Percentiles rank a stretch among this genome's conserved stretches.
These are phyloP conservation scores for Coenonympha arcania DNA, from an alignment of 2,888 invertebrate species.

Conservation along the genomic window DNA sequence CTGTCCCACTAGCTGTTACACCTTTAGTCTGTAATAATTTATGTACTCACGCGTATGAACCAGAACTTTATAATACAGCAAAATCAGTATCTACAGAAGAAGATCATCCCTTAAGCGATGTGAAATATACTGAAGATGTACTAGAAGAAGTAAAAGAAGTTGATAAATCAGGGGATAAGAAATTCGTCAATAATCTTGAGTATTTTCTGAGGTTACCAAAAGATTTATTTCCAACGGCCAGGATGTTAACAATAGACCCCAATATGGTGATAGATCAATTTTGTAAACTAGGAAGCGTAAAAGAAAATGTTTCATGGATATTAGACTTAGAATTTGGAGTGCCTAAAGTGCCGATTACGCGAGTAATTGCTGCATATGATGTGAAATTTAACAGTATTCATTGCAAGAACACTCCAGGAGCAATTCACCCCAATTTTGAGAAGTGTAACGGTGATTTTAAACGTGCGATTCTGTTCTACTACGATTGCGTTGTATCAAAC, in stretches of 20 bases:
- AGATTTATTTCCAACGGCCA: conserved; percentile 46
- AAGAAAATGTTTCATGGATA: conserved; percentile 42
- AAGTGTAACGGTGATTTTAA: conserved; percentile 46
- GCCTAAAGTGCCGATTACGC: conserved; percentile 38
- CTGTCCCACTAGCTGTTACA: conserved; percentile 11
- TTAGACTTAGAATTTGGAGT: conserved; percentile 55
- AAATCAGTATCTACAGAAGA: conserved; percentile 12
- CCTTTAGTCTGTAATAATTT: conserved; percentile 8
- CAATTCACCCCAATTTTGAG: conserved; percentile 55
- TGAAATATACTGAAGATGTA: neutral
- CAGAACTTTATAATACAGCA: conserved; percentile 4
- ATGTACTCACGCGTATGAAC: conserved; percentile 7
- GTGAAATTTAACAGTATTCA: conserved; percentile 47
- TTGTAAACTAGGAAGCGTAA: conserved; percentile 40
- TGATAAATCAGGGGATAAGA: neutral
- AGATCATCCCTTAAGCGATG: conserved; percentile 7
- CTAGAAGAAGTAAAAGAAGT: neutral
- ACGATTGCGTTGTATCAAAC: conserved; percentile 46
- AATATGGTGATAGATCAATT: conserved; percentile 54
- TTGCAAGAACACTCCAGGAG: conserved; percentile 47
- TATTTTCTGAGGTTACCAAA: conserved; percentile 43
- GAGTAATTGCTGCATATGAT: conserved; percentile 47
- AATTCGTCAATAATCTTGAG: conserved; percentile 36
- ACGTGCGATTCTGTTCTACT: conserved; percentile 44
- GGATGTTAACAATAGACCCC: conserved; percentile 43